These are phyloP conservation scores for Auanema sp. DNA, from an alignment of 2,888 invertebrate genomes.

Conservation along the genomic window DNA sequence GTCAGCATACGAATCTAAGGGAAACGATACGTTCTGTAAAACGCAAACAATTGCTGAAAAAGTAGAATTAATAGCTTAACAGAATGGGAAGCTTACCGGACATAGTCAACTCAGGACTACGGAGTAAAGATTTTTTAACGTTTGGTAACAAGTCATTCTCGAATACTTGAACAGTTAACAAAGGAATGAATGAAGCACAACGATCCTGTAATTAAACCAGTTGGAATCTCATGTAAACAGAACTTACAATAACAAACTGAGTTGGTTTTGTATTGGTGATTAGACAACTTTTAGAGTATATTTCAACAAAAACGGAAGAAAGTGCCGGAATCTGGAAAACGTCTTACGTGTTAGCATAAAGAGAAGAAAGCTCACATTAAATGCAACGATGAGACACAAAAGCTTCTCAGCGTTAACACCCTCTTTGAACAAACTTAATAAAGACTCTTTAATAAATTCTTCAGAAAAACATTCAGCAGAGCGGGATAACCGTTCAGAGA, in stretches of 20 bases:
- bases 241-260: slow-evolving; percentile 24
- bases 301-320: slow-evolving; percentile 13
- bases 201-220: slow-evolving; percentile 6
- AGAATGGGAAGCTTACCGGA: slow-evolving; percentile 50
- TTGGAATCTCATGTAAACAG: slow-evolving; percentile 5
- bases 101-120: slow-evolving; percentile 89
- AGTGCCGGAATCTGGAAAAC: neutral
- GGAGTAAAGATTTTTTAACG: slow-evolving; percentile 84
- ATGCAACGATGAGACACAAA: slow-evolving; percentile 22
- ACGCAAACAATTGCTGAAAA: slow-evolving; percentile 21
- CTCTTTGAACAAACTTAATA: slow-evolving; percentile 15
- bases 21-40: slow-evolving; percentile 23
- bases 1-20: slow-evolving; percentile 25
- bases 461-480: slow-evolving; percentile 8
- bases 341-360: too few species aligned
- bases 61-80: neutral
- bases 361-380: neutral
- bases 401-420: slow-evolving; percentile 16
- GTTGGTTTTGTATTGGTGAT: slow-evolving; percentile 27
- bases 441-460: neutral
- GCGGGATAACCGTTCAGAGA: slow-evolving; percentile 16
- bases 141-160: slow-evolving; percentile 78
- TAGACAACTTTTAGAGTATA: slow-evolving; percentile 24
- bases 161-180: slow-evolving; percentile 67
- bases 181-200: slow-evolving; percentile 7